phyloP scores from a whole-genome alignment of 1,140 invertebrate genomes.

The Tigriopus japonicus region DNA sequence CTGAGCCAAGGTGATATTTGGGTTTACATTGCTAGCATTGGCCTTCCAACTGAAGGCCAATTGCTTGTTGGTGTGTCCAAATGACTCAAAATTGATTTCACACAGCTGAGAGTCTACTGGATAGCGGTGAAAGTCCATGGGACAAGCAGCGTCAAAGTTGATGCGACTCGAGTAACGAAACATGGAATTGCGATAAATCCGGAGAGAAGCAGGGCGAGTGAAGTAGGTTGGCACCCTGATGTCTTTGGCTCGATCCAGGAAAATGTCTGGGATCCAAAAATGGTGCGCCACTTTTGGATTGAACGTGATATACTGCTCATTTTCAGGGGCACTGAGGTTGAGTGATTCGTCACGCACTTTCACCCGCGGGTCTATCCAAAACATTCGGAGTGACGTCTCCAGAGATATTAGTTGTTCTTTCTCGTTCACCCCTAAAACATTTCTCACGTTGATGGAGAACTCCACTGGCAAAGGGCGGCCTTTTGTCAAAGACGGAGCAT shows the following conservation, averaged over 20 bases:
- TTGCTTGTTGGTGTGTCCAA: background rate
- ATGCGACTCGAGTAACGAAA: conserved; percentile 1
- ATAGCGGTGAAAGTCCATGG: conserved; percentile 2
- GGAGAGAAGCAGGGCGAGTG: background rate
- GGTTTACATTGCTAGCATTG: background rate
- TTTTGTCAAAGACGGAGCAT: background rate
- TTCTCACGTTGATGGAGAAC: background rate
- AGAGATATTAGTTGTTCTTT: background rate
- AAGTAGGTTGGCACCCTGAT: background rate
- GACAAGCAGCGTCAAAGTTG: conserved; percentile 12
- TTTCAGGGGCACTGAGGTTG: background rate
- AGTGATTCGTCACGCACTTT: background rate
- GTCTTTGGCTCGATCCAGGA: conserved; percentile 2
- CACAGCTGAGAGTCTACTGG: conserved; percentile 3
- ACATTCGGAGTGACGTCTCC: conserved; percentile 6
- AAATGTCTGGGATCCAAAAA: conserved; percentile 12
- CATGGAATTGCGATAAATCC: conserved; percentile 1
- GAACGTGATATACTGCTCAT: conserved; percentile 2
- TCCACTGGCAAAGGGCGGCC: background rate
- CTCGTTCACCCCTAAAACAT: background rate
- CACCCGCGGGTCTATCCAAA: background rate
- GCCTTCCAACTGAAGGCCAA: background rate
- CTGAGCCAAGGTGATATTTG: background rate
- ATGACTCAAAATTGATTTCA: conserved; percentile 4
- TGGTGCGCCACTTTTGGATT: background rate